These are phyloP conservation scores for Heloderma charlesbogerti DNA, from an alignment of 2,113 vertebrate species.

Conservation along the genomic window DNA sequence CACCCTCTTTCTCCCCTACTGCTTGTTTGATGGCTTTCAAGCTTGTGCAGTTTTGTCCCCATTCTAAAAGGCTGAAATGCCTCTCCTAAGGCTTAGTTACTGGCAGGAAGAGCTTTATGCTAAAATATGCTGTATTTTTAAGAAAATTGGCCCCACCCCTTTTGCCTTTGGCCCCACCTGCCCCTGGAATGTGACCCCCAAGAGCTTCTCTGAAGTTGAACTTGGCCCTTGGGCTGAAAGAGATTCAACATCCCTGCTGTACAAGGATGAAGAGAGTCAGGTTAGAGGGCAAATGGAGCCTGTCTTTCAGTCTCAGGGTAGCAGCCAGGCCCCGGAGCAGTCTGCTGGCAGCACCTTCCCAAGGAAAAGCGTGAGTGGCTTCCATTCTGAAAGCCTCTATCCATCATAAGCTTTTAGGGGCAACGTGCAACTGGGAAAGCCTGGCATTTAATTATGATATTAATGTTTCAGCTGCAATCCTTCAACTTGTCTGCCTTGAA, in stretches of 20 bases:
- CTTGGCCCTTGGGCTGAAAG: no score
- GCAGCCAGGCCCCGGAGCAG: background rate
- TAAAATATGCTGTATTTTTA: no score
- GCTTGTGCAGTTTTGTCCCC: no score
- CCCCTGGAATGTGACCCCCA: no score
- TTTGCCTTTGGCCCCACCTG: no score
- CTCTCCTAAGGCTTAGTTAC: no score
- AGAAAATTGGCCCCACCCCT: no score
- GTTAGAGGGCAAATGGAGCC: fast-evolving
- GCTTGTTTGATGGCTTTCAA: no score
- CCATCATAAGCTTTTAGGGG: conserved; percentile 30
- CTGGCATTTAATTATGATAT: conserved; percentile 34
- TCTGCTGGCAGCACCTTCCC: conserved; percentile 5
- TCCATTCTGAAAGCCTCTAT: conserved; percentile 14
- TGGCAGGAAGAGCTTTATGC: no score
- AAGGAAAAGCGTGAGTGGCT: background rate
- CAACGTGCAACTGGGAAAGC: background rate
- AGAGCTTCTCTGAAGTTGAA: no score
- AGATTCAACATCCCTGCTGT: background rate
- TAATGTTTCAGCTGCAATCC: conserved; percentile 23
- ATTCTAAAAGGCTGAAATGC: no score
- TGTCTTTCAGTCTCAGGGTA: background rate
- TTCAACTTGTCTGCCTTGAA: conserved; percentile 23
- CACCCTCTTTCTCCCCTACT: no score
- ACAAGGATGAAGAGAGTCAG: background rate